A percentile compares a stretch with the other conserved stretches of the same genome.
phyloP scores from a whole-genome alignment of 2,113 vertebrate genomes.

The human (Homo sapiens) region DNA sequence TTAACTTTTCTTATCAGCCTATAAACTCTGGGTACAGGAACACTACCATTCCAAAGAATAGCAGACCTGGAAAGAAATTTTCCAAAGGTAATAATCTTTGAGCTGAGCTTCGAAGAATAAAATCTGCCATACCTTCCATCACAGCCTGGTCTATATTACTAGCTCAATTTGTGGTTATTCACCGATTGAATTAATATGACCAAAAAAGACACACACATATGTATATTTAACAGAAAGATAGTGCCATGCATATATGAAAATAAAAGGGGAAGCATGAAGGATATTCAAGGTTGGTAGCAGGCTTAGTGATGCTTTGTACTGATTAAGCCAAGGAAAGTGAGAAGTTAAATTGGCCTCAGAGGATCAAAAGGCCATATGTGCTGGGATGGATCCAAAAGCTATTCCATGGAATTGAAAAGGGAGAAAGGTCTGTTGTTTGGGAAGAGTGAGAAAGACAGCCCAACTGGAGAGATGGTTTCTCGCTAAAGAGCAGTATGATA shows the following conservation, averaged over 20 bases:
- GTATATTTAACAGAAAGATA: slow-evolving; percentile 12
- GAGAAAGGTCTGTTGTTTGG: background rate
- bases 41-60: background rate
- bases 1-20: background rate
- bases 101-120: slow-evolving; percentile 29
- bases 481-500: background rate
- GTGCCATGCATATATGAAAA: background rate
- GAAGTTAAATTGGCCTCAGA: slow-evolving; percentile 42
- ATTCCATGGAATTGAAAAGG: background rate
- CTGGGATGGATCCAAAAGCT: slow-evolving; percentile 50
- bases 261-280: background rate
- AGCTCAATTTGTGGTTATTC: background rate
- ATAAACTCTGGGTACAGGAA: background rate
- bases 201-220: background rate
- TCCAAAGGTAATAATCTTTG: background rate
- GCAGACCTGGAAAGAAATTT: background rate
- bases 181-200: background rate
- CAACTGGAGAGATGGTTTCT: background rate
- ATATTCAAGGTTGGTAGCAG: background rate
- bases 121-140: background rate
- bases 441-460: background rate
- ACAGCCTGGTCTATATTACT: background rate
- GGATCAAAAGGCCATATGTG: slow-evolving; percentile 50
- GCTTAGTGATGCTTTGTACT: background rate
- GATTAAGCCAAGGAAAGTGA: slow-evolving; percentile 29